These are phyloP conservation scores for Penaeus japonicus DNA, from an alignment of 1,140 invertebrate species.

Conservation along the genomic window DNA sequence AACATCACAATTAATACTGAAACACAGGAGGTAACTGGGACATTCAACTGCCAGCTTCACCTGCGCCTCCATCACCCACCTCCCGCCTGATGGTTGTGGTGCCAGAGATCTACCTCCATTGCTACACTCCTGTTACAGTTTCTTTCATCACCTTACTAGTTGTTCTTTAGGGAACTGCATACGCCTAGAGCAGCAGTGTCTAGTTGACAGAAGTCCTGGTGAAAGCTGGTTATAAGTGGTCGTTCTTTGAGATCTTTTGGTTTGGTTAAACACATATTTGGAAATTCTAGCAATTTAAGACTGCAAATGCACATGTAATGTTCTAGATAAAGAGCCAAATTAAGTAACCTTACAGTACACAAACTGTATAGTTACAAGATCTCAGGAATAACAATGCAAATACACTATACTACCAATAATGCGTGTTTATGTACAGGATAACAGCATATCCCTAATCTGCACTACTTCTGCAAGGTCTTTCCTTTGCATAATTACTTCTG, in stretches of 20 bases:
- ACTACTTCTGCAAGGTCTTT: no score
- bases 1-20: conserved; percentile 93
- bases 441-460: no score
- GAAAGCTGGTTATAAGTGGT: not conserved
- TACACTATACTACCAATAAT: no score
- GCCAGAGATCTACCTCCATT: not conserved
- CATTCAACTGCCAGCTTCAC: not conserved
- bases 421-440: no score
- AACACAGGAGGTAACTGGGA: conserved; percentile 77
- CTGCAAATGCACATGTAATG: no score
- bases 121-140: not conserved
- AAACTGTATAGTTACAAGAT: no score
- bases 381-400: no score
- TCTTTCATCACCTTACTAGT: not conserved
- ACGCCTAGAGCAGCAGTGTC: not conserved
- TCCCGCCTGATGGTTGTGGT: conserved; percentile 31
- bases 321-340: no score
- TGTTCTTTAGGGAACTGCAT: not conserved
- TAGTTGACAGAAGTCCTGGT: no score
- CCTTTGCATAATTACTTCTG: no score
- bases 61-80: not conserved
- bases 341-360: no score
- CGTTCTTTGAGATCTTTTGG: not conserved
- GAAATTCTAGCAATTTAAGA: no score
- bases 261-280: not conserved